These are phyloP conservation scores for Stegana nigrithorax DNA, from an alignment of 2,888 invertebrate genomes.

Conservation along the genomic window DNA sequence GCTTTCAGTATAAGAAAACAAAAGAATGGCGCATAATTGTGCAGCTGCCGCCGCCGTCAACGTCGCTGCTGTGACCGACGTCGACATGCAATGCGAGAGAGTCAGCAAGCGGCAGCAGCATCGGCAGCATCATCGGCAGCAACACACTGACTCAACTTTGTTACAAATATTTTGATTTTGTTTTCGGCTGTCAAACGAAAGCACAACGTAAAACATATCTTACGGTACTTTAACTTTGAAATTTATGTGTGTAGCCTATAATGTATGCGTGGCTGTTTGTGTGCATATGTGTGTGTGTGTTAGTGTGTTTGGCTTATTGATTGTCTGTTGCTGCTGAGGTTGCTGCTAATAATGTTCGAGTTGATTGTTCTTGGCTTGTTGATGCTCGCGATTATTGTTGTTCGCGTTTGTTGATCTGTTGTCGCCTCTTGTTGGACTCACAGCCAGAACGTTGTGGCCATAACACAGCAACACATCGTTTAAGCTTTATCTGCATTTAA, in stretches of 20 bases:
- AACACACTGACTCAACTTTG: background rate
- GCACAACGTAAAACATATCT: background rate
- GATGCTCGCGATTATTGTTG: too few species aligned
- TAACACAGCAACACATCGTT: too few species aligned
- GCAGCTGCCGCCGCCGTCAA: background rate
- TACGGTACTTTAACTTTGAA: background rate
- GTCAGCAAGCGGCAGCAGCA: background rate
- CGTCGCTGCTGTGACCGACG: background rate
- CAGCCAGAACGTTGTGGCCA: too few species aligned
- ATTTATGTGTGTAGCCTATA: too few species aligned
- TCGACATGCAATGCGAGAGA: background rate
- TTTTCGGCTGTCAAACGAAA: background rate
- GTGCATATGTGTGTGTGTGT: too few species aligned
- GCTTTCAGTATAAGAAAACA: background rate
- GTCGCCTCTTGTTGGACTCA: too few species aligned
- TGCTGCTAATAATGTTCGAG: too few species aligned
- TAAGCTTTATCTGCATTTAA: too few species aligned
- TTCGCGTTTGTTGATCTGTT: background rate
- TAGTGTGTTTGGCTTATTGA: background rate
- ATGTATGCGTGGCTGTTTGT: too few species aligned
- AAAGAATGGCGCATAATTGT: conserved; percentile 5
- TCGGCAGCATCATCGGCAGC: background rate
- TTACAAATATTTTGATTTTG: background rate
- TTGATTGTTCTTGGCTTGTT: too few species aligned
- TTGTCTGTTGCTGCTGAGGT: background rate